Evolutionary conservation across 2,888 invertebrate genomes (phyloP).

Genomic region (Hirtodrosophila confusa): DNA sequence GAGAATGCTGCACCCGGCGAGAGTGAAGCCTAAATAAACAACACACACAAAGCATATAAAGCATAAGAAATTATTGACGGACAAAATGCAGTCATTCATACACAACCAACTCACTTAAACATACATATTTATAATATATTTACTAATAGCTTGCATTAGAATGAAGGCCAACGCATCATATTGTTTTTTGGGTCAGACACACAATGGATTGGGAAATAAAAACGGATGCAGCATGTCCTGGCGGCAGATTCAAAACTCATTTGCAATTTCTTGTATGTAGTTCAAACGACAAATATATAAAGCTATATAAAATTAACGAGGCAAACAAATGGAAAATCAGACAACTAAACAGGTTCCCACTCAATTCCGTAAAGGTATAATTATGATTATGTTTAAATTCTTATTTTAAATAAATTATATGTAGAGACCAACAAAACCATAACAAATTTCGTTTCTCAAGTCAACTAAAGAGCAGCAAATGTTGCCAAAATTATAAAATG

Average conservation of each 20-base stretch:
- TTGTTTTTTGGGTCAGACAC: constrained; percentile 29
- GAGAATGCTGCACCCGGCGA: constrained; percentile 86
- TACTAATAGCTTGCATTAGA: constrained; percentile 72
- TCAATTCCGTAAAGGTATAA: constrained; percentile 66
- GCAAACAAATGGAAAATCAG: constrained; percentile 15
- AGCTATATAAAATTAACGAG: constrained; percentile 35
- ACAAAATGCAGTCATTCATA: constrained; percentile 49
- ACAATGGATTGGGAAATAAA: neutral
- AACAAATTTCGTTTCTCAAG: constrained; percentile 11
- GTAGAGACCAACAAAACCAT: constrained; percentile 54
- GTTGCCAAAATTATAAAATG: constrained; percentile 10
- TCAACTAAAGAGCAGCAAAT: constrained; percentile 6
- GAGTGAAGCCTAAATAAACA: constrained; percentile 85
- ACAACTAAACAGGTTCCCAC: constrained; percentile 24
- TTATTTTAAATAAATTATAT: constrained; percentile 77
- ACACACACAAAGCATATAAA: constrained; percentile 29
- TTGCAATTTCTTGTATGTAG: constrained; percentile 53
- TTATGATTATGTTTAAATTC: constrained; percentile 70
- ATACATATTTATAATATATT: constrained; percentile 69
- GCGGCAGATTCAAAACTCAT: constrained; percentile 16
- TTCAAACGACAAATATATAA: constrained; percentile 47
- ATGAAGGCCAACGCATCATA: constrained; percentile 39
- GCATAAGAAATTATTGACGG: constrained; percentile 52
- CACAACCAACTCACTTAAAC: constrained; percentile 55
- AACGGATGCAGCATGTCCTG: neutral